These are phyloP conservation scores for Acromyrmex echinatior DNA, from an alignment of 1,140 invertebrate genomes.

Conservation along the genomic window DNA sequence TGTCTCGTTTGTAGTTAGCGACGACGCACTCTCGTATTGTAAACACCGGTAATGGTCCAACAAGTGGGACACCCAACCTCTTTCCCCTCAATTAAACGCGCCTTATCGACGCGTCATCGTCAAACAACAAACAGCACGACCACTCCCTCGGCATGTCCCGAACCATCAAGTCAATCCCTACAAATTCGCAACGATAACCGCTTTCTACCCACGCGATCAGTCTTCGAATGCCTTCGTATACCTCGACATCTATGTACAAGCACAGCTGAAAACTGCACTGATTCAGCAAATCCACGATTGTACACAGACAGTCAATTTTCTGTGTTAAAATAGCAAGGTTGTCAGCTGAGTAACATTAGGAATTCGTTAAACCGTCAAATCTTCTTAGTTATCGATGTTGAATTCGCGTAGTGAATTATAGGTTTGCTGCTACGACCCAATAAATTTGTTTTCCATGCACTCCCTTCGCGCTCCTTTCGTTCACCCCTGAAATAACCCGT, in stretches of 20 bases:
- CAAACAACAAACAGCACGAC: conserved; percentile 50
- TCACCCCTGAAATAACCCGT: not conserved
- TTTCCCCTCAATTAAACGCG: conserved; percentile 51
- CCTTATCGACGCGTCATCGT: conserved; percentile 53
- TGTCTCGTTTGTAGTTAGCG: not conserved
- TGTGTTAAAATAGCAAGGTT: too few relatives aligned
- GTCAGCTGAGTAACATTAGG: too few relatives aligned
- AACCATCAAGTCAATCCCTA: conserved; percentile 3
- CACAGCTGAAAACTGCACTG: too few relatives aligned
- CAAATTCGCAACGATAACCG: conserved; percentile 2
- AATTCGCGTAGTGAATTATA: too few relatives aligned
- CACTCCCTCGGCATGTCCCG: conserved; percentile 28
- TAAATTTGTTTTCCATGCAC: too few relatives aligned
- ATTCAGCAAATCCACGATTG: too few relatives aligned
- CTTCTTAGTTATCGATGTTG: too few relatives aligned
- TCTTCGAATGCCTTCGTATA: too few relatives aligned
- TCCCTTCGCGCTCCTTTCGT: not conserved
- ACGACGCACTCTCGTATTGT: not conserved
- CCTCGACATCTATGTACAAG: not conserved
- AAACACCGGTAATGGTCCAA: conserved; percentile 15
- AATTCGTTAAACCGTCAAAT: too few relatives aligned
- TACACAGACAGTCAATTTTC: too few relatives aligned
- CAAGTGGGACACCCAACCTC: conserved; percentile 55
- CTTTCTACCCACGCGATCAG: not conserved
- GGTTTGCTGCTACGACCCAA: too few relatives aligned